Evolutionary conservation across 2,113 vertebrate species (phyloP).

Genomic region (Dasypus novemcinctus): DNA sequence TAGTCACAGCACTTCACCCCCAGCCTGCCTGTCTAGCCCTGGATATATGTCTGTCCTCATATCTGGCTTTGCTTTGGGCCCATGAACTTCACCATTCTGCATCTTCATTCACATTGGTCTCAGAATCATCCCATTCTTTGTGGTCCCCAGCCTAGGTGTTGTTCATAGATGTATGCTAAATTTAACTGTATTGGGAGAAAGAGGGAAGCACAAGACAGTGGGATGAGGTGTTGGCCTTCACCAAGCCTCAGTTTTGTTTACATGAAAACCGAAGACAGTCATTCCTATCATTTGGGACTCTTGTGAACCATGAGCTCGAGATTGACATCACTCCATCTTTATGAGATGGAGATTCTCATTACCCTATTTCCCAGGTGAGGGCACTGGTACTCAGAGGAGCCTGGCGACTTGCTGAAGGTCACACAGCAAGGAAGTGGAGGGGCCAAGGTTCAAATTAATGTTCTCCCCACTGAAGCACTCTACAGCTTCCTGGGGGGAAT

Average conservation of each 20-base stretch:
- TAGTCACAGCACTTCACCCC: neutral
- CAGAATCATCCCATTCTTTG: neutral
- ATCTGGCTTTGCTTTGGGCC: slow-evolving; percentile 66
- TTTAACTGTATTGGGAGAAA: neutral
- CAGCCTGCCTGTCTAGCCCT: neutral
- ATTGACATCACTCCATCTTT: neutral
- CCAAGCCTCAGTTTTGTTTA: neutral
- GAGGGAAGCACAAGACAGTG: neutral
- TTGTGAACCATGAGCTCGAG: neutral
- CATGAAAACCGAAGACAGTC: neutral
- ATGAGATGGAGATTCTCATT: neutral
- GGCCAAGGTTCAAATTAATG: neutral
- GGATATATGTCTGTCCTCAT: slow-evolving; percentile 14
- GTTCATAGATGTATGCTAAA: slow-evolving; percentile 11
- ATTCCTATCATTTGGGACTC: neutral
- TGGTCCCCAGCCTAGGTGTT: neutral
- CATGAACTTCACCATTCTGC: neutral
- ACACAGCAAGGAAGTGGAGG: neutral
- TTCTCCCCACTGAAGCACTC: neutral
- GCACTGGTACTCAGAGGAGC: slow-evolving; percentile 1
- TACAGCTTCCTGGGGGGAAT: neutral
- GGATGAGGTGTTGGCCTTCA: neutral
- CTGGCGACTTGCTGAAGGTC: neutral
- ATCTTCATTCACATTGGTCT: neutral
- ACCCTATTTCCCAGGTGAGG: slow-evolving; percentile 6